These are phyloP conservation scores for Gasterosteus aculeatus DNA, from an alignment of 2,113 vertebrate genomes.

Conservation along the genomic window DNA sequence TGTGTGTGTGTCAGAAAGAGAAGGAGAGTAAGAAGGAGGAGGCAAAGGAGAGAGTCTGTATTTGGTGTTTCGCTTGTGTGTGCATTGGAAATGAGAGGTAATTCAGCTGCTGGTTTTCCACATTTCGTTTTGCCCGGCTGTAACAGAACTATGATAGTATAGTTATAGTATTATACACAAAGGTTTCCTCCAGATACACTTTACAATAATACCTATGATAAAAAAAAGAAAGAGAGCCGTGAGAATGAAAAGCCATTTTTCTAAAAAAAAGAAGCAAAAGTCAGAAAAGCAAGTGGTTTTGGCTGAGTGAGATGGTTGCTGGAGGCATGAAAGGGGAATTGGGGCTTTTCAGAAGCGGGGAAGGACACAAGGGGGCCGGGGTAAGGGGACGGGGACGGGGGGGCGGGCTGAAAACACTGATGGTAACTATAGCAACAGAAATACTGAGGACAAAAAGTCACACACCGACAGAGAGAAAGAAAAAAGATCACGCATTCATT, in stretches of 20 bases:
- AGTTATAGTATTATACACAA: conserved; percentile 75
- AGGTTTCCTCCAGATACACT: conserved; percentile 74
- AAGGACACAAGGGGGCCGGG: background rate
- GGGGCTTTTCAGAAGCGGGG: conserved; percentile 44
- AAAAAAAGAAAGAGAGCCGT: conserved; percentile 52
- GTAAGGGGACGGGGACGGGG: background rate
- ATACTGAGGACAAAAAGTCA: conserved; percentile 71
- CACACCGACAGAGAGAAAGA: conserved; percentile 60
- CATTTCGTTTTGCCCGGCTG: conserved; percentile 65
- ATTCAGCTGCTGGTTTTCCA: conserved; percentile 75
- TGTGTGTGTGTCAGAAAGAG: conserved; percentile 23
- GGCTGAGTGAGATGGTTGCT: conserved; percentile 58
- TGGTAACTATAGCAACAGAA: conserved; percentile 63
- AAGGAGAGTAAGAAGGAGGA: conserved; percentile 30
- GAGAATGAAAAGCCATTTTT: conserved; percentile 78
- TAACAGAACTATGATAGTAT: conserved; percentile 75
- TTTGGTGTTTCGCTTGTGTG: conserved; percentile 17
- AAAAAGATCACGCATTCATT: conserved; percentile 76
- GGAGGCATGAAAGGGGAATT: conserved; percentile 46
- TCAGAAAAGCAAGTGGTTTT: conserved; percentile 78
- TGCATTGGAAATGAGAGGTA: conserved; percentile 69
- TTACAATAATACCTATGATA: conserved; percentile 73
- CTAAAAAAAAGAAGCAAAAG: conserved; percentile 85
- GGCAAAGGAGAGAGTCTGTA: conserved; percentile 43
- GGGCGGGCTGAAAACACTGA: conserved; percentile 58